Evolutionary conservation across 2,797 vertebrate genomes (phyloP).

Genomic region (Sebastes hubbsi): DNA sequence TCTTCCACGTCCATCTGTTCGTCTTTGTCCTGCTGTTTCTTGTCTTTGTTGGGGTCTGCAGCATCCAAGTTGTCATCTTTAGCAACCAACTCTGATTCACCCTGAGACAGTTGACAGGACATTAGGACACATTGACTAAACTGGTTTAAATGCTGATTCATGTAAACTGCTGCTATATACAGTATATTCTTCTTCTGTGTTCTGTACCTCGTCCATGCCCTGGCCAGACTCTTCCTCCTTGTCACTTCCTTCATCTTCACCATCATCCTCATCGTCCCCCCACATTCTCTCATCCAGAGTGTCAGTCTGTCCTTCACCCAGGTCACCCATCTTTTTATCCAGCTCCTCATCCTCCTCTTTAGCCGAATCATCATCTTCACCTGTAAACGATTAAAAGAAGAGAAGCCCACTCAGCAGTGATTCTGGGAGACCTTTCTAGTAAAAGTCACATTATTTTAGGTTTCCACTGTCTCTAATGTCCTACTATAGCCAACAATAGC

Average conservation of each 20-base stretch:
- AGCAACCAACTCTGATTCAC: constrained; percentile 92
- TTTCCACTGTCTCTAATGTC: neutral
- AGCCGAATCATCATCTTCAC: constrained; percentile 85
- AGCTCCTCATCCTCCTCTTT: constrained; percentile 89
- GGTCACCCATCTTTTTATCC: constrained; percentile 97
- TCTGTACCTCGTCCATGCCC: constrained; percentile 93
- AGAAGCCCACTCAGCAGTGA: neutral
- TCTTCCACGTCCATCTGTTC: constrained; percentile 75
- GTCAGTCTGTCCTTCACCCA: constrained; percentile 91
- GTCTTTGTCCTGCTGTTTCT: constrained; percentile 83
- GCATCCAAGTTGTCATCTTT: constrained; percentile 91
- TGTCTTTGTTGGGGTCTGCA: constrained; percentile 85
- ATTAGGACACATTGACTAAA: neutral
- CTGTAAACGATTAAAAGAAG: constrained; percentile 47
- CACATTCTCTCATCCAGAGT: constrained; percentile 97
- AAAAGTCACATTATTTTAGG: neutral
- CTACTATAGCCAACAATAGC: neutral
- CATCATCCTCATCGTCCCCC: constrained; percentile 89
- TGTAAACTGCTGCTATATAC: neutral
- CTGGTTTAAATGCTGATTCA: too few species aligned
- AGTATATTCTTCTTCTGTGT: neutral
- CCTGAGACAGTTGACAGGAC: constrained; percentile 71
- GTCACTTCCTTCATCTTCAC: constrained; percentile 82
- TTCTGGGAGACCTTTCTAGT: neutral
- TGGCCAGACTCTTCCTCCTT: constrained; percentile 91